Conservation (phyloP, 1,140 invertebrate species). For the Drosophila leontia region DNA sequence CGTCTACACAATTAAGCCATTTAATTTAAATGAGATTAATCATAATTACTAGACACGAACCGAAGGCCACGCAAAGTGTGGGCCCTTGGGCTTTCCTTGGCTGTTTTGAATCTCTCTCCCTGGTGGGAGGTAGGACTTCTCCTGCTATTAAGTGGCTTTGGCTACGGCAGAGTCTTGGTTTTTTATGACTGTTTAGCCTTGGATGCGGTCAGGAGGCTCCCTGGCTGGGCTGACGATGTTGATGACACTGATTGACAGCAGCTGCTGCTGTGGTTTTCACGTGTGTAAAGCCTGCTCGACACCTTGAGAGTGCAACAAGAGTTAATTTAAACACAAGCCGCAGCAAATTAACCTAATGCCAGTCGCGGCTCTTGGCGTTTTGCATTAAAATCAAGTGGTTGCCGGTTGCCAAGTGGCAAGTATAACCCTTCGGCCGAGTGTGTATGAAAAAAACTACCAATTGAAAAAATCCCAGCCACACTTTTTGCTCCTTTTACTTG, state of each 20-base stretch:
- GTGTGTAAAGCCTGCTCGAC: conserved; percentile 23
- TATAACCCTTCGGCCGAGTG: conserved; percentile 5
- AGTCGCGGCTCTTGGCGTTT: conserved; percentile 32
- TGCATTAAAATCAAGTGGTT: conserved; percentile 59
- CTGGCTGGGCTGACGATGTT: conserved; percentile 4
- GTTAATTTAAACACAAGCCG: conserved; percentile 75
- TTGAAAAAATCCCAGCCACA: conserved; percentile 29
- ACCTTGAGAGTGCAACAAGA: conserved; percentile 40
- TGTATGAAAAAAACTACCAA: conserved; percentile 27
- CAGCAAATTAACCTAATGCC: conserved; percentile 76
- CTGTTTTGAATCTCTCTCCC: not conserved
- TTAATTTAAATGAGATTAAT: conserved; percentile 84
- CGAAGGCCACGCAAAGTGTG: conserved; percentile 21
- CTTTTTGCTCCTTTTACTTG: not conserved
- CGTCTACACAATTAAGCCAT: conserved; percentile 75
- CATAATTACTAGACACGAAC: conserved; percentile 76
- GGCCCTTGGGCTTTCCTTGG: not conserved
- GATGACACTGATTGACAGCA: conserved; percentile 56
- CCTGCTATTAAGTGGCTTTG: conserved; percentile 25
- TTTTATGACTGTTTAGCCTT: conserved; percentile 35
- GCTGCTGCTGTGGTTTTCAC: conserved; percentile 33
- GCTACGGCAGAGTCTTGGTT: conserved; percentile 28
- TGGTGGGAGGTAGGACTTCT: not conserved
- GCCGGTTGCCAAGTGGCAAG: conserved; percentile 27
- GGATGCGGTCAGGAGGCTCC: conserved; percentile 20